Conservation (phyloP, 1,140 invertebrate genomes). For the Drosophila serrata region DNA sequence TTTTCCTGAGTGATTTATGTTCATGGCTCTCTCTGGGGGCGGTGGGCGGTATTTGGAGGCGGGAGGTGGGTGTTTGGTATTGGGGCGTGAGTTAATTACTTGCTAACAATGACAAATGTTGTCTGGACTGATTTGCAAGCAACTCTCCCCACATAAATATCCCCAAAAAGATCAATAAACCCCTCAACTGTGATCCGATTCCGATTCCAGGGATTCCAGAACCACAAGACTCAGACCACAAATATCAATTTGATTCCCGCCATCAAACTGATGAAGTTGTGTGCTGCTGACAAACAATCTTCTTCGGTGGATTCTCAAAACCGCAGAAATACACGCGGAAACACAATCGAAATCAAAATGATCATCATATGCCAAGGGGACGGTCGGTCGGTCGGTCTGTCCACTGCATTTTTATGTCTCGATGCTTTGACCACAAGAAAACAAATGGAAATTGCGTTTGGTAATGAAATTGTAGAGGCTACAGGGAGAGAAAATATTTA, state of each 20-base stretch:
- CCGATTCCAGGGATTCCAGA: constrained; percentile 19
- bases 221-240: constrained; percentile 60
- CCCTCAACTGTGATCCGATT: constrained; percentile 14
- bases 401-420: constrained; percentile 7
- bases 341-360: constrained; percentile 63
- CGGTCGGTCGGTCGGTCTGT: no score
- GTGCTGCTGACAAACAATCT: constrained; percentile 26
- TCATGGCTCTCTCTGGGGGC: constrained; percentile 48
- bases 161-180: constrained; percentile 47
- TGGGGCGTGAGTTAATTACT: constrained; percentile 76
- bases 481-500: constrained; percentile 21
- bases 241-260: constrained; percentile 80
- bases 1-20: constrained; percentile 64
- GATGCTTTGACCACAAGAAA: constrained; percentile 59
- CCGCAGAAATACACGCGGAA: constrained; percentile 38
- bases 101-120: constrained; percentile 79
- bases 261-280: constrained; percentile 49
- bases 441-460: constrained; percentile 64
- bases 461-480: constrained; percentile 65
- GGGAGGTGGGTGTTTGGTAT: constrained; percentile 15
- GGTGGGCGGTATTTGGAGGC: constrained; percentile 31
- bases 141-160: background rate
- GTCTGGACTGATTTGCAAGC: constrained; percentile 45
- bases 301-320: constrained; percentile 20
- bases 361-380: no score